Evolutionary conservation across 2,888 invertebrate genomes (phyloP).

Genomic region (Ariolimax columbianus): DNA sequence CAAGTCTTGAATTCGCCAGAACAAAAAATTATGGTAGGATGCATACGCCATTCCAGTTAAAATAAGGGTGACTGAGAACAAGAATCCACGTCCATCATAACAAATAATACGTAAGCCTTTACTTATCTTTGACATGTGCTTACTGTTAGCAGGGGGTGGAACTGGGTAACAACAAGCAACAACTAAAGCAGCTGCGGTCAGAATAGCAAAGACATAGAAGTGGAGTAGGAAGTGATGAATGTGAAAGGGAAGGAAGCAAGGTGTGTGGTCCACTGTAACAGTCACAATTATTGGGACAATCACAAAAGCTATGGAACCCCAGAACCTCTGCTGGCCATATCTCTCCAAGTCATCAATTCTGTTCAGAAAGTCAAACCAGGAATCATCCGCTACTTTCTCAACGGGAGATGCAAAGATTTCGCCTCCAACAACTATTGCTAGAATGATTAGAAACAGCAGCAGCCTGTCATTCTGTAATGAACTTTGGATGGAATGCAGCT

Average conservation of each 20-base stretch:
- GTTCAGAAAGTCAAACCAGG: constrained; percentile 77
- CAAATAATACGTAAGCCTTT: constrained; percentile 68
- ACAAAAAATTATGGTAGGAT: constrained; percentile 71
- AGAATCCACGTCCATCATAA: constrained; percentile 66
- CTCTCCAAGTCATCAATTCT: constrained; percentile 74
- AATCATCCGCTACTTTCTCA: constrained; percentile 75
- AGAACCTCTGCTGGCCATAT: constrained; percentile 74
- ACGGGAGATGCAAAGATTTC: constrained; percentile 70
- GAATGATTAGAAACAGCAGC: constrained; percentile 66
- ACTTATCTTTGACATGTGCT: constrained; percentile 65
- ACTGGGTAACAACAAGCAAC: constrained; percentile 72
- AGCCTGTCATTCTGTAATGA: constrained; percentile 59
- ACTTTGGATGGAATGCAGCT: constrained; percentile 38
- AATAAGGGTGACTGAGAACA: constrained; percentile 70
- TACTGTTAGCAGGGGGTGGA: constrained; percentile 63
- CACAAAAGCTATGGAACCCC: constrained; percentile 72
- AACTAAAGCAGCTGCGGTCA: constrained; percentile 67
- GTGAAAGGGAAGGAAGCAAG: constrained; percentile 69
- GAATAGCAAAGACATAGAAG: constrained; percentile 71
- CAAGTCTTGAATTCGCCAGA: constrained; percentile 74
- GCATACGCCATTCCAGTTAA: constrained; percentile 70
- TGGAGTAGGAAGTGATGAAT: constrained; percentile 73
- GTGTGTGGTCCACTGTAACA: constrained; percentile 68
- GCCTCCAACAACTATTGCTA: constrained; percentile 69
- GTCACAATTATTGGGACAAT: constrained; percentile 69